phyloP scores from a whole-genome alignment of 2,113 vertebrate genomes.

The Semnopithecus entellus region DNA sequence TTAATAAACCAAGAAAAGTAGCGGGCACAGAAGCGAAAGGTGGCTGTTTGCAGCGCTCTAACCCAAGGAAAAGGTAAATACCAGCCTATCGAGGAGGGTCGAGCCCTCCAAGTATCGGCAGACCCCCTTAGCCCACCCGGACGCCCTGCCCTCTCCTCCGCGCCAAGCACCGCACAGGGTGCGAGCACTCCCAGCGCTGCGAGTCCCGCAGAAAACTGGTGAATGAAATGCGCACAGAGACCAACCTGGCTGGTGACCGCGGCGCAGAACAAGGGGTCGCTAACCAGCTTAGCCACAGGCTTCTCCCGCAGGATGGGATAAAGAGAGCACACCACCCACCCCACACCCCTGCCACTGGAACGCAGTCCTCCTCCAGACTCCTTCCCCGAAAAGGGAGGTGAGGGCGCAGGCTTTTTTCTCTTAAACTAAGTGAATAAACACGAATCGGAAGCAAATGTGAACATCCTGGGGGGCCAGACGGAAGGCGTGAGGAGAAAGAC shows the following conservation, averaged over 20 bases:
- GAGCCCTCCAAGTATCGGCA: neutral
- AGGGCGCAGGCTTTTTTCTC: neutral
- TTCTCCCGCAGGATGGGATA: neutral
- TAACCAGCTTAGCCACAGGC: constrained; percentile 1
- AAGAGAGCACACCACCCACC: neutral
- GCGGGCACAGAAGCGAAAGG: neutral
- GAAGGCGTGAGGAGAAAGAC: neutral
- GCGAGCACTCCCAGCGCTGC: neutral
- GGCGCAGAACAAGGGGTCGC: constrained; percentile 57
- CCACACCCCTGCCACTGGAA: neutral
- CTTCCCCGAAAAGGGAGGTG: neutral
- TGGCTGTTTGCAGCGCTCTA: neutral
- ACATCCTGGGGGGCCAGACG: neutral
- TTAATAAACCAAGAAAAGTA: constrained; percentile 59
- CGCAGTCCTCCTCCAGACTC: neutral
- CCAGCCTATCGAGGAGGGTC: neutral
- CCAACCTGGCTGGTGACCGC: neutral
- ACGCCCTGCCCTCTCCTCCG: neutral
- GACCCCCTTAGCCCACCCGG: neutral
- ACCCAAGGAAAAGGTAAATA: neutral
- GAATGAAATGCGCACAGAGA: constrained; percentile 59
- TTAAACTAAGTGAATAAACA: constrained; percentile 53
- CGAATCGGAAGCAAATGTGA: constrained; percentile 17
- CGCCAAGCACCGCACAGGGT: neutral
- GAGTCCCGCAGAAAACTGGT: constrained; percentile 66